Base-by-base conservation (phyloP, 1,140 invertebrate genomes). In the Bombus pascuorum region DNA sequence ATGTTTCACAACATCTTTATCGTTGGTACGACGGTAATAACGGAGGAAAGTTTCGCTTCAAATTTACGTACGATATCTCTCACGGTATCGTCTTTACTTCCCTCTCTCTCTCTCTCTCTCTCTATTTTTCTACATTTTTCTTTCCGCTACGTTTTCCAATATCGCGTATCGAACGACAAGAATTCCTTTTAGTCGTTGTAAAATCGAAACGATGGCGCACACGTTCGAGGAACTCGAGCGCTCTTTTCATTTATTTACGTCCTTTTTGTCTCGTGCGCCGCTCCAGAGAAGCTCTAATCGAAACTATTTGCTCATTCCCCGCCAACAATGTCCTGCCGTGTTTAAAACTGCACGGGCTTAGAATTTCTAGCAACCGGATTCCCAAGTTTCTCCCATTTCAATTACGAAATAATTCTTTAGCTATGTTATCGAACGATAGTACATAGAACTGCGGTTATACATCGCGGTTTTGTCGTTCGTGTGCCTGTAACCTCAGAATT, bases 151-250 rank as follows among this genome's bases (percentile, higher is more conserved):
- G 65, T 83, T 86, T 88, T 79, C 88, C 87, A 84, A 87, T 81
- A 89, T 89, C 85, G 87, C 57, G 57, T 82, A 77, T 59, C 83
- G n/a, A 77, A 32, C 62, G 68, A 66, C 57, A 80, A 25, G 59
- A 73, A 86, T 73, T 85, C 79, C 78, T 83, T 85, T 79, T 86
- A n/a, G 65, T 86, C 75, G 75, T 78, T 71, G 68, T 59, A 84
- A 80, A 84, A 84, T 80, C 83, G 76, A 72, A 80, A 80, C 66
- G 28, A n/a, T 57, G 83, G 37, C n/a, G 68, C n/a, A 80, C 68
- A 84, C 57, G 76, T 79, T 22, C 75, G 25, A 44, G 65, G 42
- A 25, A 42, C 28, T 72, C 66, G 76, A 72, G 68, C 44, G 76
- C 83, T 83, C 44, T 79, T 75, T 62, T 73, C 71, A 44, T 74